Evolutionary conservation across 2,888 invertebrate species (phyloP).

Genomic region (Baronia brevicornis): DNA sequence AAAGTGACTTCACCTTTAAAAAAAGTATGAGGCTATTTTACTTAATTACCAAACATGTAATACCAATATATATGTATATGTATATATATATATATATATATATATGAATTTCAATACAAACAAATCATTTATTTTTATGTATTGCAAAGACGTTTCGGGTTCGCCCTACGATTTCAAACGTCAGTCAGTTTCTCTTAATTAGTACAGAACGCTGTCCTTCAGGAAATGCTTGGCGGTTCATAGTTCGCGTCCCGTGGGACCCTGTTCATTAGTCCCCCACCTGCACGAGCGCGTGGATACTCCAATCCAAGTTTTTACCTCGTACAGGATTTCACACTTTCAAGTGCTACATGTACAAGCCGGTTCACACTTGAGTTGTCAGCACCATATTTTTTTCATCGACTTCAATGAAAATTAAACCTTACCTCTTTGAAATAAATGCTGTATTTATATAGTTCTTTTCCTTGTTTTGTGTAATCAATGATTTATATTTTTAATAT

Average conservation of each 20-base stretch:
- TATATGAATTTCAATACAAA: too few species aligned
- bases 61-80: too few species aligned
- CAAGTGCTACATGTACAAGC: slow-evolving; percentile 32
- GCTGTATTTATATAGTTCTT: too few species aligned
- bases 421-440: background rate
- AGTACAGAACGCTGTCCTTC: slow-evolving; percentile 28
- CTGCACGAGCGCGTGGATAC: slow-evolving; percentile 51
- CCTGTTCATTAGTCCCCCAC: slow-evolving; percentile 35
- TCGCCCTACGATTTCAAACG: slow-evolving; percentile 23
- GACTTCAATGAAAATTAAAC: background rate
- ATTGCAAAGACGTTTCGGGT: too few species aligned
- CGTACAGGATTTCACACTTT: slow-evolving; percentile 50
- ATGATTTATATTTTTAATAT: too few species aligned
- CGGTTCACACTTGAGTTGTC: slow-evolving; percentile 32
- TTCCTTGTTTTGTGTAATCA: too few species aligned
- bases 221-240: slow-evolving; percentile 51
- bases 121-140: too few species aligned
- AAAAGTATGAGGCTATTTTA: too few species aligned
- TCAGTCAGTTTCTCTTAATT: slow-evolving; percentile 39
- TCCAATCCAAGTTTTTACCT: slow-evolving; percentile 36
- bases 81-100: too few species aligned
- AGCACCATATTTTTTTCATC: background rate
- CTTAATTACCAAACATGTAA: too few species aligned
- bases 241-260: slow-evolving; percentile 58
- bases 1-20: too few species aligned